Percentiles rank a stretch among this genome's conserved stretches.
These are phyloP conservation scores for Trichonephila clavata DNA, from an alignment of 1,140 invertebrate species.

Conservation along the genomic window DNA sequence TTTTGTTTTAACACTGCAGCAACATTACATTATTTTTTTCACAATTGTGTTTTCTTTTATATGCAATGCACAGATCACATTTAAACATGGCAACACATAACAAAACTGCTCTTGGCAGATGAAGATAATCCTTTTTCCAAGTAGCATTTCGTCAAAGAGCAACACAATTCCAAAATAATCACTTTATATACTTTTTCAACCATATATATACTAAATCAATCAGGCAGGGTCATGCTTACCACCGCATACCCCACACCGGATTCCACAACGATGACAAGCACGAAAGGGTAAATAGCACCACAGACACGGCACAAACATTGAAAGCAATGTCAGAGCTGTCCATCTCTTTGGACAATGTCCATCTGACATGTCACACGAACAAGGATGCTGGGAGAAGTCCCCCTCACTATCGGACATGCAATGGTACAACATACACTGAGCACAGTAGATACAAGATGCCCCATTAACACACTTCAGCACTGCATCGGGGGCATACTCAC, in stretches of 20 bases:
- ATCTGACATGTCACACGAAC: constrained; percentile 85
- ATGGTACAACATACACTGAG: constrained; percentile 94
- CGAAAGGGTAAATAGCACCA: constrained; percentile 94
- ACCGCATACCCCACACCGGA: constrained; percentile 90
- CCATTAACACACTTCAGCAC: constrained; percentile 89
- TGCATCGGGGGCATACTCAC: constrained; percentile 93
- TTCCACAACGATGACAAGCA: constrained; percentile 90
- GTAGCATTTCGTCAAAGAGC: constrained; percentile 9
- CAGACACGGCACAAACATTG: constrained; percentile 93
- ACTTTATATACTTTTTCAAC: neutral
- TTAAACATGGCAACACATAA: constrained; percentile 71
- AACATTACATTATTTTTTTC: neutral
- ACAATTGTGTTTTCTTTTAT: constrained; percentile 13
- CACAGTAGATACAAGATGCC: constrained; percentile 89
- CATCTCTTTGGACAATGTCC: constrained; percentile 86
- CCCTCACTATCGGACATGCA: constrained; percentile 92
- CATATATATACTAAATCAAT: neutral
- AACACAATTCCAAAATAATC: neutral
- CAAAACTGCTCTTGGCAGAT: constrained; percentile 54
- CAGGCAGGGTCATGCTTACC: constrained; percentile 86
- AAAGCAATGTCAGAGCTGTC: constrained; percentile 91
- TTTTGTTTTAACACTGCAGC: constrained; percentile 31
- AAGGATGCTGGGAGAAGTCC: constrained; percentile 88
- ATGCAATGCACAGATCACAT: constrained; percentile 60
- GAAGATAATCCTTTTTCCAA: constrained; percentile 54